Conservation (phyloP, 2,888 invertebrate genomes). For the Callyntrura sp. region DNA sequence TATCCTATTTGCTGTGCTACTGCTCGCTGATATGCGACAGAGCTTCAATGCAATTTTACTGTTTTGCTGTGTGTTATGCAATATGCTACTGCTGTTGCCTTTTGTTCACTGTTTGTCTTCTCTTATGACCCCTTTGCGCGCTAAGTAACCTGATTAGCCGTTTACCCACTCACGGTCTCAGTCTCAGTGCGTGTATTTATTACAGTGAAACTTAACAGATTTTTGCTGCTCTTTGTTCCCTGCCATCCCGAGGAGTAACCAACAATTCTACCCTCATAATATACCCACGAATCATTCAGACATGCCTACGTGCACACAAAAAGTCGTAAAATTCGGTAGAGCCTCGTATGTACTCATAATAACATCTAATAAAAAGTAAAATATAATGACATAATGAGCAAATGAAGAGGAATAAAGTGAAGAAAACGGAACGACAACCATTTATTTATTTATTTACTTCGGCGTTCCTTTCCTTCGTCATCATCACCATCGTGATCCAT, state of each 20-base stretch:
- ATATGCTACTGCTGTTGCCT: not conserved
- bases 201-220: constrained; percentile 16
- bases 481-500: not conserved
- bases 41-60: not conserved
- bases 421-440: constrained; percentile 56
- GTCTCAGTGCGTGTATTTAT: not conserved
- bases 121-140: not conserved
- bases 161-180: not conserved
- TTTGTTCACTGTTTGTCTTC: not conserved
- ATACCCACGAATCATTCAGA: not conserved
- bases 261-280: not conserved
- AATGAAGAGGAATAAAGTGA: constrained; percentile 55
- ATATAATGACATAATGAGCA: constrained; percentile 66
- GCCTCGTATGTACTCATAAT: constrained; percentile 32
- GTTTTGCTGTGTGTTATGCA: not conserved
- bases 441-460: constrained; percentile 52
- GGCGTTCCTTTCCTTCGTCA: constrained; percentile 6
- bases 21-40: not conserved
- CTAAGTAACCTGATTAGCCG: not conserved
- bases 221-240: not conserved
- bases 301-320: not conserved
- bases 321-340: constrained; percentile 38
- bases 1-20: not conserved
- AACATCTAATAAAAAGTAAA: constrained; percentile 59
- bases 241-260: not conserved